A percentile compares a stretch with the other conserved stretches of the same genome.
phyloP scores from a whole-genome alignment of 2,113 vertebrate species.

The Hiodon tergisus region DNA sequence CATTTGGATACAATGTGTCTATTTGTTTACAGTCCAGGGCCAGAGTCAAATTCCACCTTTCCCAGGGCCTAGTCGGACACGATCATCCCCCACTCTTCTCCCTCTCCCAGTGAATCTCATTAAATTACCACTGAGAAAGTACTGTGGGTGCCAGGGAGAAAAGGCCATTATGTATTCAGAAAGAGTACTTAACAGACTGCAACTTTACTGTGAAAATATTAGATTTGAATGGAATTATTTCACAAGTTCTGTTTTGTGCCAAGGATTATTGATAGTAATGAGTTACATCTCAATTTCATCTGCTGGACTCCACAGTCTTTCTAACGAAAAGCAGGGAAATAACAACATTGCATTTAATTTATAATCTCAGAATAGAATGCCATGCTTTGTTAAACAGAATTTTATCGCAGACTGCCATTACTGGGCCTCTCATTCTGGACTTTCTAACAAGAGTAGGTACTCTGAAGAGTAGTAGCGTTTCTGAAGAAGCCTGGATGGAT shows the following conservation, averaged over 20 bases:
- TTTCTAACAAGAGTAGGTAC: conserved; percentile 14
- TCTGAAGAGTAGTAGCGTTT: conserved; percentile 33
- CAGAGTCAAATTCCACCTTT: conserved; percentile 26
- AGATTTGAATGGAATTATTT: background rate
- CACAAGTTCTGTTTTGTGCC: background rate
- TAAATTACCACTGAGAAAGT: background rate
- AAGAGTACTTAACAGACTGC: background rate
- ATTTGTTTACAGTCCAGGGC: conserved; percentile 27
- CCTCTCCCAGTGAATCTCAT: conserved; percentile 16
- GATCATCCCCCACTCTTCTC: conserved; percentile 4
- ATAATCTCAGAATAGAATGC: background rate
- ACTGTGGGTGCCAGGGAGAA: background rate
- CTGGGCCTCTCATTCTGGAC: background rate
- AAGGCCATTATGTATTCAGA: background rate
- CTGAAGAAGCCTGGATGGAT: conserved; percentile 47
- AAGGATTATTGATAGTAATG: background rate
- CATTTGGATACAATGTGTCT: background rate
- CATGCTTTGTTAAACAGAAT: background rate
- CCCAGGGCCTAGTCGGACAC: background rate
- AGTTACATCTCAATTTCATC: no score
- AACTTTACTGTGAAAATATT: background rate
- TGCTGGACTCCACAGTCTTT: background rate
- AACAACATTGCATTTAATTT: conserved; percentile 4
- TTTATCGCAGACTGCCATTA: no score
- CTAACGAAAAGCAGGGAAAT: background rate